Percentiles rank a stretch among this genome's conserved stretches.
phyloP scores from a whole-genome alignment of 1,140 invertebrate species.

The Diuraphis noxia region DNA sequence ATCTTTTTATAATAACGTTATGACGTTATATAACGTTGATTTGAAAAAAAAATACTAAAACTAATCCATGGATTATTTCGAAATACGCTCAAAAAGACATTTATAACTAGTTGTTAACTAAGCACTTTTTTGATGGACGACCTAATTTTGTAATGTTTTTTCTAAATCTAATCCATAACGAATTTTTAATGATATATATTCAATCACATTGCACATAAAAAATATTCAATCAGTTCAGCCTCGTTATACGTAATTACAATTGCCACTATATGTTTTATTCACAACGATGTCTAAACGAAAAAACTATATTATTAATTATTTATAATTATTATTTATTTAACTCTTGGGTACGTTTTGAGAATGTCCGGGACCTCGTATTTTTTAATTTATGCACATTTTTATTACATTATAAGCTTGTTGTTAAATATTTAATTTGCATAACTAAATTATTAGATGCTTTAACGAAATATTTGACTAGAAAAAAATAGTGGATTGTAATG shows the following conservation, averaged over 20 bases:
- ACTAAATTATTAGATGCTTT: background rate
- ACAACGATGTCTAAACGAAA: background rate
- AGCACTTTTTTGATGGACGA: background rate
- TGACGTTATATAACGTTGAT: background rate
- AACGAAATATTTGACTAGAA: background rate
- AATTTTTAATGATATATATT: conserved; percentile 28
- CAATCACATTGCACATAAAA: conserved; percentile 6
- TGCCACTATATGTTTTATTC: background rate
- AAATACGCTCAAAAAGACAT: background rate
- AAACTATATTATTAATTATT: background rate
- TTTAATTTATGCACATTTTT: conserved; percentile 1
- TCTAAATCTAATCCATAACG: background rate
- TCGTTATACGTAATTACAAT: background rate
- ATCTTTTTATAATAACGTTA: background rate
- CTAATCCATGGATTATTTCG: background rate
- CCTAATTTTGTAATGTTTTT: conserved; percentile 18
- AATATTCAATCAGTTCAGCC: background rate
- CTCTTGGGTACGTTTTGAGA: background rate
- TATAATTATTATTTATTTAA: background rate
- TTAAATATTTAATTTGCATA: background rate
- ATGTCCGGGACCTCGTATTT: background rate
- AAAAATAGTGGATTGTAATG: background rate
- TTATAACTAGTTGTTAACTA: background rate
- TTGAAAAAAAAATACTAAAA: background rate
- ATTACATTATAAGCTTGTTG: background rate